Percentiles rank a stretch among this genome's conserved stretches.
Conservation (phyloP, 2,113 vertebrate species). For the Myiagra hebetior region DNA sequence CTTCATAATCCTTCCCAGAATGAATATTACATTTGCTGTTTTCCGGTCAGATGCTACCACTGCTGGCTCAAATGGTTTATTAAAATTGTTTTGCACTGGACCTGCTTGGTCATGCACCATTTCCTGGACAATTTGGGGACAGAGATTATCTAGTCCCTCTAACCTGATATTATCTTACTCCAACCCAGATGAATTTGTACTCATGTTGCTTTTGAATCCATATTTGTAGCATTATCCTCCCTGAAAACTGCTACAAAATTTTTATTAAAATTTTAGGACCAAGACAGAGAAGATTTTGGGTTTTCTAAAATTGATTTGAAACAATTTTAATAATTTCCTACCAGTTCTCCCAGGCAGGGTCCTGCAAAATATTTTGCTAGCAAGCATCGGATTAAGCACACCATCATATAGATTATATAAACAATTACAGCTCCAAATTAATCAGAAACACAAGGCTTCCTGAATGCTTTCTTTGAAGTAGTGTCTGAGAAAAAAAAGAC, state of each 20-base stretch:
- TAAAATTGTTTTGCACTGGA: neutral
- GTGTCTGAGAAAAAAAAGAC: neutral
- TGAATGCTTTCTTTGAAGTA: neutral
- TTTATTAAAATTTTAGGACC: neutral
- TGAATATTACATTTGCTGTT: constrained; percentile 16
- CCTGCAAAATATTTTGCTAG: neutral
- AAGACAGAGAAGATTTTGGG: neutral
- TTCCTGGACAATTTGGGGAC: neutral
- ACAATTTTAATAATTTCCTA: neutral
- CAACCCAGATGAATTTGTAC: neutral
- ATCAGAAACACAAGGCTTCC: neutral
- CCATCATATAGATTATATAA: neutral
- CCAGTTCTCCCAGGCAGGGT: neutral
- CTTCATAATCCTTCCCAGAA: neutral
- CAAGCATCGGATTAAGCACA: neutral
- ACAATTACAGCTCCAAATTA: neutral
- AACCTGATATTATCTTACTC: neutral
- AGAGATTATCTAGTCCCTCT: neutral
- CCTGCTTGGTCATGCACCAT: neutral
- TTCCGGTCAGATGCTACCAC: neutral
- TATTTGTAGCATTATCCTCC: neutral
- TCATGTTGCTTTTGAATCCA: neutral
- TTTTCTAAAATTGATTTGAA: neutral
- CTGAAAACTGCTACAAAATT: neutral
- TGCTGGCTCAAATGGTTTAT: neutral